Evolutionary conservation across 2,797 vertebrate genomes (phyloP), one percentile per base, ranked within the genome.

Genomic region (Acanthiza pusilla): DNA sequence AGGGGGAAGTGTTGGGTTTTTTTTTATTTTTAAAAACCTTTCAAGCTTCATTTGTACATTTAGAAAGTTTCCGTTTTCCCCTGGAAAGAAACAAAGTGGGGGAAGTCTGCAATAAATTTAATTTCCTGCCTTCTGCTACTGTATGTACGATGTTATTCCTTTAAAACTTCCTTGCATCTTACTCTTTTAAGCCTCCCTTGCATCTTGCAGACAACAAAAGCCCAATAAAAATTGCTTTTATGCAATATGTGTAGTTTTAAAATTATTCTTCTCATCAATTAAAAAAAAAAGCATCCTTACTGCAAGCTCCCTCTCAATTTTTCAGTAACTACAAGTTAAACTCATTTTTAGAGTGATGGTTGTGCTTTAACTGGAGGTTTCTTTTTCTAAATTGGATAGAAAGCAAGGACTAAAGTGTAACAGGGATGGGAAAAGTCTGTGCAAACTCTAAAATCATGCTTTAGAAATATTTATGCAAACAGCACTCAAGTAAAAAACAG

Each of bases 181-280:
- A 88, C 89, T 94, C 70, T 91, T 97, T 97, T 91, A 94, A 96
- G 87, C 45, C 91, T 94, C 78, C 84, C 61, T 94, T 94, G 58
- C 50, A 91, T 93, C 95, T 94, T 92, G 43, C 53, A 91, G 88
- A 63, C 71, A 96, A 94, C 86, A 89, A 67, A 95, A 94, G 66
- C 61, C 54, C 4, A 97, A 91, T 96, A 95, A 94, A 94, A 94
- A 77, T 25, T 77, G 47, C 30, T 86, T 92, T 93, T 65, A 87
- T 61, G n/a, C 83, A 96, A 74, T 67, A 55, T 38, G 11, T 57
- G 26, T 26, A 34, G 27, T 77, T 94, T 70, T 89, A 82, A 78
- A 66, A 47, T 68, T 61, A 5, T 68, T 68, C 16, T 88, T 76
- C 77, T 85, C 94, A 91, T 89, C 58, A 50, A 93, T 71, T 58